These are phyloP conservation scores for Cephalotes varians DNA, from an alignment of 2,888 invertebrate genomes.

Conservation along the genomic window DNA sequence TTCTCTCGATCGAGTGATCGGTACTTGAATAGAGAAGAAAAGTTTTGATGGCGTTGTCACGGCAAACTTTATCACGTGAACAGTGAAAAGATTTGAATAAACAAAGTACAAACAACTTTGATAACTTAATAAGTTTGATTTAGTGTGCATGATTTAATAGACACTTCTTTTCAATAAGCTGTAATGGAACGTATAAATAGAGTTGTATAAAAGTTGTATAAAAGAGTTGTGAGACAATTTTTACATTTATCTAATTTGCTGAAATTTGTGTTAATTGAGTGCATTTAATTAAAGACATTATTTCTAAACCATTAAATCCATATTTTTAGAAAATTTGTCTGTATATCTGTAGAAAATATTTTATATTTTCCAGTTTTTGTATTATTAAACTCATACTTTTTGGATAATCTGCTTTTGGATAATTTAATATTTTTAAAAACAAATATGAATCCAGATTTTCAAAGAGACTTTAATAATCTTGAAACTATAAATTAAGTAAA, in stretches of 20 bases:
- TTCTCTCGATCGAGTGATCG: not conserved
- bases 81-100: not conserved
- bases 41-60: slow-evolving; percentile 10
- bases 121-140: not conserved
- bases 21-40: not conserved
- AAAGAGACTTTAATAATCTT: not conserved
- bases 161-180: slow-evolving; percentile 2
- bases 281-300: slow-evolving; percentile 6
- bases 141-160: not conserved
- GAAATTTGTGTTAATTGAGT: not conserved
- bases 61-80: not conserved
- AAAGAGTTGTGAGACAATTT: not conserved
- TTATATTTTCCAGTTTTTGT: not conserved
- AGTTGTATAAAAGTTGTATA: not conserved
- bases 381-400: not conserved
- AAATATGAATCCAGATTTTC: not conserved
- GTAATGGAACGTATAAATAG: not conserved
- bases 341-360: not conserved
- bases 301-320: not conserved
- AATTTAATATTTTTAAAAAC: not conserved
- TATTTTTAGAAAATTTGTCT: not conserved
- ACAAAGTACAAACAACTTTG: not conserved
- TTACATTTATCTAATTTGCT: not conserved
- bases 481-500: not conserved
- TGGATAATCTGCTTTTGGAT: not conserved